Evolutionary conservation across 2,797 vertebrate genomes (phyloP), one percentile per base, ranked within the genome.

Genomic region (Chelon auratus): DNA sequence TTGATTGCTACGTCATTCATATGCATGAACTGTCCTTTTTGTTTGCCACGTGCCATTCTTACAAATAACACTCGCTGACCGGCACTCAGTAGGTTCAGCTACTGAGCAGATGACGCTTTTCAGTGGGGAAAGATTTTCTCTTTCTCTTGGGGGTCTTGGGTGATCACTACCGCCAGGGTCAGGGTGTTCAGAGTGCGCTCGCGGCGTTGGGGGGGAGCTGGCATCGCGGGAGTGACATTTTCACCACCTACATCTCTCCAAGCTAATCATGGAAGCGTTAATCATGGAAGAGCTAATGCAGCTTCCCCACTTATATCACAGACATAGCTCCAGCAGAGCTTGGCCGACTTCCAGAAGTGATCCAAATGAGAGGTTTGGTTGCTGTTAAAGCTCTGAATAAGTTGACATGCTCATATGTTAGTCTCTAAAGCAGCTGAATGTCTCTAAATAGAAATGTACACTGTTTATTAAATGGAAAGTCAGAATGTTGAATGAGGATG

Each of bases 161-260:
- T 82, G 78, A 64, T 58, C 47, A 9, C 78, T 78, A 72, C 89
- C 80, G 84, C 77, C 69, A 67, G 68, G 77, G 80, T 85, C 51
- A 0, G 47, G 53, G 60, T 70, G 62, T 83, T 82, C 80, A 76
- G 82, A 81, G 72, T 11, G 33, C 64, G 59, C 72, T 76, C 45
- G 24, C 56, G 20, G 62, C 56, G 30, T 61, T 12, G 20, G 37
- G 75, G 71, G 59, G 62, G 53, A 7, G 30, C 5, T 22, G 37
- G 62, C 52, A 73, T 69, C 60, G 60, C 57, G 48, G 61, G 43
- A 61, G 54, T 76, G 65, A 62, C 54, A 15, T 75, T 80, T 80
- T 59, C 70, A 52, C 37, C 54, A 18, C 57, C 72, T 58, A 17
- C 58, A 70, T 48, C 62, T 68, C 68, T 78, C 73, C 22, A 3